phyloP scores from a whole-genome alignment of 1,140 invertebrate genomes.

The Limonius californicus region DNA sequence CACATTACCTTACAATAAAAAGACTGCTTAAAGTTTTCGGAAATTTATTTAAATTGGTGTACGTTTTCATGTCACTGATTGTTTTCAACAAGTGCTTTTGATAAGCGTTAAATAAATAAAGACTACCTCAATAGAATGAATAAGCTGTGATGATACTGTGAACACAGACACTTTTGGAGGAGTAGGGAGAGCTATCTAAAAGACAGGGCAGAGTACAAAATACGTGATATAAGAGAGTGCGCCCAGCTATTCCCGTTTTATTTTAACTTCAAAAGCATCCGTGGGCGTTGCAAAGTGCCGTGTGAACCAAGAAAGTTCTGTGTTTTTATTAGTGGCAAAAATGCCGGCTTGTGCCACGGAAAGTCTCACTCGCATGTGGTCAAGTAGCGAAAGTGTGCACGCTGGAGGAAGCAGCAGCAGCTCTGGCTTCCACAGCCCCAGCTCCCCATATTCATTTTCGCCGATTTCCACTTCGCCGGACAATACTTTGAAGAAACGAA shows the following conservation, averaged over 20 bases:
- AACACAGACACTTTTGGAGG: not conserved
- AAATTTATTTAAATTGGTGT: too few relatives aligned
- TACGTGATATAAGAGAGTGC: constrained; percentile 25
- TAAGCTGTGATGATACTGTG: not conserved
- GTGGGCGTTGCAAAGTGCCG: constrained; percentile 9
- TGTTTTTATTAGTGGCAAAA: constrained; percentile 23
- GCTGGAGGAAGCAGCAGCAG: constrained; percentile 37
- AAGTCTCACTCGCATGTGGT: constrained; percentile 52
- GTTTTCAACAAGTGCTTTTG: too few relatives aligned
- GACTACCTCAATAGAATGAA: constrained; percentile 34
- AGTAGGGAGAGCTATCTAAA: constrained; percentile 21
- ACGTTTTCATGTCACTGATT: too few relatives aligned
- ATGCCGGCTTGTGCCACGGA: constrained; percentile 67
- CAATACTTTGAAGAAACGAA: constrained; percentile 40
- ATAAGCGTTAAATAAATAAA: constrained; percentile 15
- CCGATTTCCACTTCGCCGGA: constrained; percentile 58
- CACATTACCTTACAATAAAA: too few relatives aligned
- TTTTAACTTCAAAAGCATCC: constrained; percentile 23
- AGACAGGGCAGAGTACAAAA: constrained; percentile 25
- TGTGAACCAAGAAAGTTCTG: not conserved
- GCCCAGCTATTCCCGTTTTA: not conserved
- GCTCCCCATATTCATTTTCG: constrained; percentile 53
- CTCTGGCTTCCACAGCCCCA: constrained; percentile 52
- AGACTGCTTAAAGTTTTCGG: too few relatives aligned
- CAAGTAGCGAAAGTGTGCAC: constrained; percentile 46